Conservation (phyloP, 2,888 invertebrate genomes). For the Ophion ventricosus region DNA sequence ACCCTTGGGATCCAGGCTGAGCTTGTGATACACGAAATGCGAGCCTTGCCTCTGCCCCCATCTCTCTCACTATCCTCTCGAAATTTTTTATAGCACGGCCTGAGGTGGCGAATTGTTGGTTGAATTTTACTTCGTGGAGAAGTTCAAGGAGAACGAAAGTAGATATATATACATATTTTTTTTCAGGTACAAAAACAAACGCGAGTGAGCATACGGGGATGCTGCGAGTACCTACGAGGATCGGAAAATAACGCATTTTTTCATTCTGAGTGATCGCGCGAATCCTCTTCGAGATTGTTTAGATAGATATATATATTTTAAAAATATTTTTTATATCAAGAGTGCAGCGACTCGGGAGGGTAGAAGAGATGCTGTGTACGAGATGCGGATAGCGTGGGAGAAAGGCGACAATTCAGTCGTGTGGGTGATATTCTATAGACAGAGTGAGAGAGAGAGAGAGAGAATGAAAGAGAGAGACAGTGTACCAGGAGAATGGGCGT, state of each 20-base stretch:
- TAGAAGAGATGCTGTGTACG: slow-evolving; percentile 62
- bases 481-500: slow-evolving; percentile 75
- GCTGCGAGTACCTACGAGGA: neutral
- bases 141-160: neutral
- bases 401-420: slow-evolving; percentile 60
- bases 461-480: slow-evolving; percentile 60
- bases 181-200: no score
- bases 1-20: slow-evolving; percentile 34
- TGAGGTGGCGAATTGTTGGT: neutral
- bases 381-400: slow-evolving; percentile 66
- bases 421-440: slow-evolving; percentile 70
- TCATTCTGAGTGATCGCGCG: neutral
- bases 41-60: neutral
- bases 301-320: slow-evolving; percentile 11
- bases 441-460: slow-evolving; percentile 67
- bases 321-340: neutral
- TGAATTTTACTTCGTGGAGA: neutral
- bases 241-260: slow-evolving; percentile 50
- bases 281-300: neutral
- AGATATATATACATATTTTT: no score
- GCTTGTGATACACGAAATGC: neutral
- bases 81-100: neutral
- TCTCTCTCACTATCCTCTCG: neutral
- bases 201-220: slow-evolving; percentile 20
- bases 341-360: slow-evolving; percentile 58